Evolutionary conservation across 1,140 invertebrate species (phyloP).

Genomic region (Meloidogyne chitwoodi): DNA sequence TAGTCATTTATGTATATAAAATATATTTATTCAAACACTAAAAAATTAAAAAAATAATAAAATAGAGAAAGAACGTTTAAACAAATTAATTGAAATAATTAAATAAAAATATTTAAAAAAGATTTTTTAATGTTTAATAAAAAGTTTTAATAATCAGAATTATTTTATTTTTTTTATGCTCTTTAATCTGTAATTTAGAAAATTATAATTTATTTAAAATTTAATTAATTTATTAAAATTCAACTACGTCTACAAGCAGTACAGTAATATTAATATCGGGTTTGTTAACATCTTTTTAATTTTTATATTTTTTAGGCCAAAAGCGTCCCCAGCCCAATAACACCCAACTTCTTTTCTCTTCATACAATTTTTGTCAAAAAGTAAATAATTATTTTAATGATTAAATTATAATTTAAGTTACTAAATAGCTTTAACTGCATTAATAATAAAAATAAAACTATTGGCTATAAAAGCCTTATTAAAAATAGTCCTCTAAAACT

Average conservation of each 20-base stretch:
- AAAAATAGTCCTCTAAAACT: not conserved
- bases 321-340: constrained; percentile 8
- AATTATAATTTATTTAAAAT: not conserved
- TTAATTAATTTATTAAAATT: not conserved
- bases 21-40: not conserved
- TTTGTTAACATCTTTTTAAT: not conserved
- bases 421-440: constrained; percentile 1
- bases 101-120: not conserved
- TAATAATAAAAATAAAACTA: not conserved
- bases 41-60: not conserved
- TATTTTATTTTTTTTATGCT: too few relatives aligned
- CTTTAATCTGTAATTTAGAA: too few relatives aligned
- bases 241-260: not conserved
- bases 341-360: not conserved
- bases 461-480: not conserved
- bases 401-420: not conserved
- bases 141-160: too few relatives aligned
- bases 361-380: not conserved
- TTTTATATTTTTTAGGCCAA: not conserved
- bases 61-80: not conserved
- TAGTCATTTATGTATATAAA: not conserved
- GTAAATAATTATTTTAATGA: not conserved
- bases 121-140: not conserved
- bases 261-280: not conserved
- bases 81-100: not conserved